Conservation (phyloP, 2,113 vertebrate species). For the Vombatus ursinus region DNA sequence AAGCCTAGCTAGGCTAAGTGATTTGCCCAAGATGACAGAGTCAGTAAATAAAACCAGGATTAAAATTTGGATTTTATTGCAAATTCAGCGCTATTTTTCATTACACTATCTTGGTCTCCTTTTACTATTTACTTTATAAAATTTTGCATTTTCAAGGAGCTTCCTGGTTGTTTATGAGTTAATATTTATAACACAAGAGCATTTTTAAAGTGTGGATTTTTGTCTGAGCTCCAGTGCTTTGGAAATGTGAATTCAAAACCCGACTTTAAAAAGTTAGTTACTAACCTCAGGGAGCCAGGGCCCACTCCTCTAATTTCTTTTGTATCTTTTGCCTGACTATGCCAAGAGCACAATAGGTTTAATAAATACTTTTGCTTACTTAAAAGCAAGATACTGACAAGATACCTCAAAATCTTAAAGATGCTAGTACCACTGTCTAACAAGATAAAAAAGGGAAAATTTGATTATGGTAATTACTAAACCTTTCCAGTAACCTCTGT, state of each 20-base stretch:
- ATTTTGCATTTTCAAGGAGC: neutral
- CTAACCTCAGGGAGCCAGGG: neutral
- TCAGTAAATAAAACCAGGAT: neutral
- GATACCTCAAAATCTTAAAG: neutral
- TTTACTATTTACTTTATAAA: neutral
- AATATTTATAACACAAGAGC: neutral
- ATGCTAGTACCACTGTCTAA: neutral
- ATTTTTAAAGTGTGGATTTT: neutral
- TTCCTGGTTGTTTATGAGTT: neutral
- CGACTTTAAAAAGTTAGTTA: constrained; percentile 19
- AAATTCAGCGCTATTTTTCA: neutral
- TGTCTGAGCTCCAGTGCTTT: constrained; percentile 24
- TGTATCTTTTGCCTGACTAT: neutral
- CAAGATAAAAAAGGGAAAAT: neutral
- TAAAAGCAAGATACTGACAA: constrained; percentile 16
- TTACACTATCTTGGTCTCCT: neutral
- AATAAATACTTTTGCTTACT: constrained; percentile 13
- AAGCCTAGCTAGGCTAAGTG: neutral
- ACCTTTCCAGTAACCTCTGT: constrained; percentile 27
- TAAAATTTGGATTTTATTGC: neutral
- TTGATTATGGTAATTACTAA: neutral
- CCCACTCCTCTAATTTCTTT: constrained; percentile 11
- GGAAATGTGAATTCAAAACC: constrained; percentile 19
- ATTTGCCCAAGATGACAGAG: neutral
- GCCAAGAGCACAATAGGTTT: neutral